phyloP scores from a whole-genome alignment of 2,888 invertebrate species.

The Actias luna region DNA sequence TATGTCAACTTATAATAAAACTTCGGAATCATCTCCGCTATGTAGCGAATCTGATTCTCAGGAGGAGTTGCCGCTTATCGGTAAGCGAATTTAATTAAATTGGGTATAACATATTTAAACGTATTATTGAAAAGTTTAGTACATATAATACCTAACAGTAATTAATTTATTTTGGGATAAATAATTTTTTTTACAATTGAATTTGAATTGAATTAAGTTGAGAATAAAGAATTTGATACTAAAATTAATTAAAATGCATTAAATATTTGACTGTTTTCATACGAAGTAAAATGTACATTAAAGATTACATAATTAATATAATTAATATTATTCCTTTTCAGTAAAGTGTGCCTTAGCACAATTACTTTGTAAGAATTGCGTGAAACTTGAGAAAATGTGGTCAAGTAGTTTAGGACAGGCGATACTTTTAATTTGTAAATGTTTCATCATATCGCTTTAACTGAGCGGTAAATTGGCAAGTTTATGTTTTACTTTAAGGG shows the following conservation, averaged over 20 bases:
- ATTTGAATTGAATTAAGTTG: no score
- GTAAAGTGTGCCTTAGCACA: neutral
- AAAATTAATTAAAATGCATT: neutral
- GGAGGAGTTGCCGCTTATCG: neutral
- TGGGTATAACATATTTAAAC: no score
- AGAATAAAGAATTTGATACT: no score
- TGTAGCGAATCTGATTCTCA: neutral
- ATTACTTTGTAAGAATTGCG: neutral
- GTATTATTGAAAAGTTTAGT: no score
- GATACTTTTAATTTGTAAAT: neutral
- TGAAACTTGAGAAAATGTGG: neutral
- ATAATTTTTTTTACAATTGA: no score
- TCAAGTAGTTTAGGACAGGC: neutral
- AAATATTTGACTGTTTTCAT: neutral
- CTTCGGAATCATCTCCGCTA: neutral
- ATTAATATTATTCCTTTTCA: neutral
- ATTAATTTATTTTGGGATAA: no score
- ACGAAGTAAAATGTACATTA: no score
- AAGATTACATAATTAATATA: neutral
- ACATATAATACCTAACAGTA: no score
- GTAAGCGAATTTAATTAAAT: neutral
- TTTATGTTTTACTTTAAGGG: neutral
- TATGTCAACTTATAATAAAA: neutral
- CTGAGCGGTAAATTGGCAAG: neutral
- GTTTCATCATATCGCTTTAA: neutral